Base-by-base conservation (phyloP, 30 jellyfish, hydroid and myxozoan genomes). In the Rhopilema esculentum region DNA sequence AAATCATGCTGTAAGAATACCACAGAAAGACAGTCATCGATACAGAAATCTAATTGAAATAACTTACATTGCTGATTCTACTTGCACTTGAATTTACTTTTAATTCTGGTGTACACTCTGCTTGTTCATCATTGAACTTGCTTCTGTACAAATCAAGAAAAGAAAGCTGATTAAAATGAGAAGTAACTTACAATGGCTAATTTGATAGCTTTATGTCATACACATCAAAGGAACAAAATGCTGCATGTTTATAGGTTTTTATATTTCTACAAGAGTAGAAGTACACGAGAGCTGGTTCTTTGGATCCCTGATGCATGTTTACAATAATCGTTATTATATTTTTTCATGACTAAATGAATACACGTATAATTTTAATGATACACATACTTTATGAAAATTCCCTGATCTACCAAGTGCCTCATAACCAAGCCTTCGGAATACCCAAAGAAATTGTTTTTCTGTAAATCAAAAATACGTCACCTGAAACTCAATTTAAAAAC, bases 111-210 rank as follows among this genome's bases (percentile, higher is more conserved):
- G 65, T 66, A 77, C 94, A 85, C 66, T 64, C 88, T 32, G 88
- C 94, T 48, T 85, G 94, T 51, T 85, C 94, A 78, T 85, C 94
- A 1, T 72, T 78, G 17, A 85, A 27, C 25, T n/a, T 68, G 69
- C 74, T 49, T 27, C 94, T 85, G 71, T 24, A 2, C 12, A 2
- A 40, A 40, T 40, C 9, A 40, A n/a, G n/a, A 40, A 40, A 40
- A 40, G 57, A 6, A 40, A 40, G 57, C 9, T 40, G 6, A 2
- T 12, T 40, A 40, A n/a, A n/a, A n/a, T n/a, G n/a, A n/a, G n/a
- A n/a, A n/a, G n/a, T n/a, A n/a, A n/a, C n/a, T n/a, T n/a, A n/a
- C n/a, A n/a, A n/a, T n/a, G n/a, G n/a, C n/a, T n/a, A n/a, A n/a
- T n/a, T n/a, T n/a, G n/a, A n/a, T n/a, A n/a, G n/a, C n/a, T n/a